A percentile compares a stretch with the other conserved stretches of the same genome.
phyloP scores from a whole-genome alignment of 2,797 vertebrate genomes.

The Molossus molossus region DNA sequence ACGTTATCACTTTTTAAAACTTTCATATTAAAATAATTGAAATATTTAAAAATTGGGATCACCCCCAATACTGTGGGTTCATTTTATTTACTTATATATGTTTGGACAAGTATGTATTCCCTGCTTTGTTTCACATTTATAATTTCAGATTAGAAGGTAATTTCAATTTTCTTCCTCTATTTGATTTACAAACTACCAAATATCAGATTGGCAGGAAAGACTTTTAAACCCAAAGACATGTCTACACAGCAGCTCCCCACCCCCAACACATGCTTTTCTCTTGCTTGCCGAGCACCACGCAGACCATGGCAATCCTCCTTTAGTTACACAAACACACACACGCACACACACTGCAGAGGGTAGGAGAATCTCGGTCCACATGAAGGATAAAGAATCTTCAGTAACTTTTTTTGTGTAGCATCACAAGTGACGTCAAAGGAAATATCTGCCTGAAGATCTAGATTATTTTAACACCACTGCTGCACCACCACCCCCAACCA shows the following conservation, averaged over 20 bases:
- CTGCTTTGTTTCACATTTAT: conserved; percentile 35
- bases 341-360: background rate
- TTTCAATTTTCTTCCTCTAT: background rate
- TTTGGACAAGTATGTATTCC: background rate
- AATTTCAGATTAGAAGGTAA: background rate
- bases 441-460: background rate
- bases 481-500: background rate
- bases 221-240: background rate
- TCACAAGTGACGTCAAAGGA: background rate
- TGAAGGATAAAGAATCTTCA: background rate
- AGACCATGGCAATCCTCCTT: background rate
- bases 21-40: conserved; percentile 25
- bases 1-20: background rate
- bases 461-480: no score
- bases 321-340: background rate
- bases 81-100: background rate
- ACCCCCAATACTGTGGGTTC: background rate
- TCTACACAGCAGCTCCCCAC: background rate
- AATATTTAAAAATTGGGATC: conserved; percentile 30
- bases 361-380: background rate
- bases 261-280: background rate
- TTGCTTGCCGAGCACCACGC: background rate
- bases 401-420: background rate
- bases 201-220: background rate
- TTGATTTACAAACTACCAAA: background rate